phyloP scores from a whole-genome alignment of 2,888 invertebrate species.

The Eucera pruinosa region DNA sequence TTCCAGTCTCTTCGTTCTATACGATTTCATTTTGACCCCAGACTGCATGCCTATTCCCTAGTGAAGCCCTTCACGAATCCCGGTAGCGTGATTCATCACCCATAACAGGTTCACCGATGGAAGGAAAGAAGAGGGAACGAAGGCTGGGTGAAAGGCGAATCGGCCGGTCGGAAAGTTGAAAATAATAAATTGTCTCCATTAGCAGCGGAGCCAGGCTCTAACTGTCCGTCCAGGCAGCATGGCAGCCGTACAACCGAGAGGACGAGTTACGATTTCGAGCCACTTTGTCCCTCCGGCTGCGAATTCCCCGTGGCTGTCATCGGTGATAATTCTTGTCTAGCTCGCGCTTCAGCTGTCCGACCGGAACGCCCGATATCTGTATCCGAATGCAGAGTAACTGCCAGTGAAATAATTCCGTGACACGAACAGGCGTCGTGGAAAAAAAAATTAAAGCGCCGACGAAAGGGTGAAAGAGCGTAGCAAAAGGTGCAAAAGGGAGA shows the following conservation, averaged over 20 bases:
- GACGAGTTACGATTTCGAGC: slow-evolving; percentile 44
- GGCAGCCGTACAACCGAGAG: no score
- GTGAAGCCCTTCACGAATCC: slow-evolving; percentile 8
- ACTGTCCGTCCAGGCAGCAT: slow-evolving; percentile 46
- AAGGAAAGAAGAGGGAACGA: slow-evolving; percentile 39
- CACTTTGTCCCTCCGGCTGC: slow-evolving; percentile 49
- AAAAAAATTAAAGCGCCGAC: not conserved
- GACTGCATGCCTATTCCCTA: slow-evolving; percentile 35
- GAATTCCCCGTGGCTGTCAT: slow-evolving; percentile 58
- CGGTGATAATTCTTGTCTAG: slow-evolving; percentile 55
- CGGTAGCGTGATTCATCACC: slow-evolving; percentile 65
- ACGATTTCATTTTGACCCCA: slow-evolving; percentile 58
- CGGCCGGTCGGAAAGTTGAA: slow-evolving; percentile 73
- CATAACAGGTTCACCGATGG: slow-evolving; percentile 59
- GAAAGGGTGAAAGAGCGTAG: no score
- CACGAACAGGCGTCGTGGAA: slow-evolving; percentile 19
- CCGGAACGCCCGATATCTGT: slow-evolving; percentile 35
- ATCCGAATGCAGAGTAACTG: slow-evolving; percentile 17
- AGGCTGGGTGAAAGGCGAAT: slow-evolving; percentile 66
- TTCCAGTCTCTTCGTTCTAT: slow-evolving; percentile 14
- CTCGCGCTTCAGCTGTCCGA: slow-evolving; percentile 35
- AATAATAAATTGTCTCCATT: slow-evolving; percentile 79
- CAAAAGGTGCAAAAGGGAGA: not conserved
- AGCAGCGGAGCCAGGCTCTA: slow-evolving; percentile 40
- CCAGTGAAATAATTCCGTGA: slow-evolving; percentile 40